Evolutionary conservation across 2,113 vertebrate genomes (phyloP).

Genomic region (Diphyllodes magnificus): DNA sequence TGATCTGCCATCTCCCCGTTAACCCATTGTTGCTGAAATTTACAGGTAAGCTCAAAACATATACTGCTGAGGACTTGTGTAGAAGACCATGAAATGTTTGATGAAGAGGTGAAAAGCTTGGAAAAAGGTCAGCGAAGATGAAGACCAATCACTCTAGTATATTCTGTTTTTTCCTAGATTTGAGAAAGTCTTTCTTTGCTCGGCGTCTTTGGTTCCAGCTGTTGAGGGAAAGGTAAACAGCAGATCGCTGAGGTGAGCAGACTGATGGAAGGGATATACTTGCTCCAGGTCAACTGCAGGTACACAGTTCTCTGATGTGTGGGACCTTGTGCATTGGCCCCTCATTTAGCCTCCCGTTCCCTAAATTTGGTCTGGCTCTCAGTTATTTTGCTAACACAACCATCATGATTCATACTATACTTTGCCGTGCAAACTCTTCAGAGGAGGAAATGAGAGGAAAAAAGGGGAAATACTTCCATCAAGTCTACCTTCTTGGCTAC

Average conservation of each 20-base stretch:
- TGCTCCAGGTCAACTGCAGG: neutral
- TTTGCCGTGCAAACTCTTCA: neutral
- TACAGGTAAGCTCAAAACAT: neutral
- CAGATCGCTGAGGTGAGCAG: neutral
- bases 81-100: neutral
- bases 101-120: neutral
- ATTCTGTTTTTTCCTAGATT: neutral
- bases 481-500: neutral
- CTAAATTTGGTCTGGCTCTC: neutral
- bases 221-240: neutral
- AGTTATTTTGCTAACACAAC: neutral
- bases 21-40: conserved; percentile 11
- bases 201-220: neutral
- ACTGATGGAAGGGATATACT: neutral
- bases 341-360: neutral
- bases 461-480: neutral
- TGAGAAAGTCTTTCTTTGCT: neutral
- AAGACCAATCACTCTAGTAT: neutral
- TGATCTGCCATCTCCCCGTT: neutral
- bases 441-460: neutral
- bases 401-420: neutral
- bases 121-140: neutral
- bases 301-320: neutral
- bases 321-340: neutral
- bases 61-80: neutral